These are phyloP conservation scores for Araneus ventricosus DNA, from an alignment of 1,140 invertebrate genomes.

Conservation along the genomic window DNA sequence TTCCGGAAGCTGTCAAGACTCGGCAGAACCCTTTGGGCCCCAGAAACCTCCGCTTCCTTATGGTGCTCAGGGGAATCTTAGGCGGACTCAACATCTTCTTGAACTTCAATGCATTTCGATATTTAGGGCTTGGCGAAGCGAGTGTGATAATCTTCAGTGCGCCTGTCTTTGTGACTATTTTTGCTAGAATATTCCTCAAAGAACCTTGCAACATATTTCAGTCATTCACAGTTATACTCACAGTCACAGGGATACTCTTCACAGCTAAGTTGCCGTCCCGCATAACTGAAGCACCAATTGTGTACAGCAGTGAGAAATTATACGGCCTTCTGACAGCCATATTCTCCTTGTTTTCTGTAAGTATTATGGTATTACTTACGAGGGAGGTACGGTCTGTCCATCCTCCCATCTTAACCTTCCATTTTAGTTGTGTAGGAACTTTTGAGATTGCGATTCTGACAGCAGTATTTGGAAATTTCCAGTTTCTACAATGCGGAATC, in stretches of 20 bases:
- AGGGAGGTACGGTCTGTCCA: constrained; percentile 91
- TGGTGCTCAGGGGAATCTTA: constrained; percentile 88
- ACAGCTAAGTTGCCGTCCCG: constrained; percentile 86
- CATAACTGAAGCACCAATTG: constrained; percentile 46
- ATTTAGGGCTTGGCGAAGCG: constrained; percentile 93
- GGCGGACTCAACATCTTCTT: constrained; percentile 91
- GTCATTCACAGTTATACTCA: constrained; percentile 89
- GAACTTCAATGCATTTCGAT: constrained; percentile 92
- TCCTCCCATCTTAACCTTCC: constrained; percentile 93
- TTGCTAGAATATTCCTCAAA: constrained; percentile 92
- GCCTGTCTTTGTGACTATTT: constrained; percentile 94
- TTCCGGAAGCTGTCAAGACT: constrained; percentile 90
- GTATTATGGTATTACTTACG: constrained; percentile 91
- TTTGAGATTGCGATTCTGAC: constrained; percentile 89
- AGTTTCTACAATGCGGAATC: constrained; percentile 82
- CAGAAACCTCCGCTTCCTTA: constrained; percentile 83
- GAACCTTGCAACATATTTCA: constrained; percentile 94
- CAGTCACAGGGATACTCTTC: constrained; percentile 90
- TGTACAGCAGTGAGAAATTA: not conserved
- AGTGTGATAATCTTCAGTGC: constrained; percentile 94
- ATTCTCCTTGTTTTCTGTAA: constrained; percentile 90
- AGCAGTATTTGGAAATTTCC: constrained; percentile 85
- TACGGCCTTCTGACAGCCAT: constrained; percentile 92
- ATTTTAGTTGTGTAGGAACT: constrained; percentile 91
- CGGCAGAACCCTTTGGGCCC: constrained; percentile 87